phyloP scores from a whole-genome alignment of 1,140 invertebrate genomes.

The Apocrypta bakeri region DNA sequence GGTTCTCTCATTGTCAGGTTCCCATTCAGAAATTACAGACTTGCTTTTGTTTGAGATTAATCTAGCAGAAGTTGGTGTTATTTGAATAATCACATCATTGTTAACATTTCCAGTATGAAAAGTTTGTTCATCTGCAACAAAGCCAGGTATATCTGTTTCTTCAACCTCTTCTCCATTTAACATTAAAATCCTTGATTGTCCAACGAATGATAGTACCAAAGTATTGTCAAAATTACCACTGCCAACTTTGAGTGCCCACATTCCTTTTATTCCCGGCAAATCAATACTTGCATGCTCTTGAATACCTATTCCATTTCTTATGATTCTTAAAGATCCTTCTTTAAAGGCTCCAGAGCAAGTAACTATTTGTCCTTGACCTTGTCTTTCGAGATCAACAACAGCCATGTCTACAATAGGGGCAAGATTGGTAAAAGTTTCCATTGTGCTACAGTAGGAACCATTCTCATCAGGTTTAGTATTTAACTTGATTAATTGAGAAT shows the following conservation, averaged over 20 bases:
- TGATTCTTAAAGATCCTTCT: constrained; percentile 97
- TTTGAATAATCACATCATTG: constrained; percentile 87
- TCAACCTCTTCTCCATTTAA: constrained; percentile 97
- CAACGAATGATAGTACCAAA: constrained; percentile 94
- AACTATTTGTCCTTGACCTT: constrained; percentile 98
- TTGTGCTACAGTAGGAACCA: constrained; percentile 92
- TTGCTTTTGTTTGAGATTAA: constrained; percentile 82
- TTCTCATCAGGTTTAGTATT: constrained; percentile 89
- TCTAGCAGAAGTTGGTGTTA: constrained; percentile 83
- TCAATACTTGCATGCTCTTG: constrained; percentile 98
- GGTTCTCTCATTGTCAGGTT: constrained; percentile 81
- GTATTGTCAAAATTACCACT: constrained; percentile 86
- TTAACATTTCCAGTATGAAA: constrained; percentile 94
- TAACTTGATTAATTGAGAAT: constrained; percentile 96
- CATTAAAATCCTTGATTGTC: constrained; percentile 92
- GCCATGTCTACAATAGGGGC: constrained; percentile 99
- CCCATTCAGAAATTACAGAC: constrained; percentile 85
- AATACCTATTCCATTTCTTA: constrained; percentile 97
- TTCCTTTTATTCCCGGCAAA: constrained; percentile 96
- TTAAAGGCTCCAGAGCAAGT: constrained; percentile 98
- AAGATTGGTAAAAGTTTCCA: constrained; percentile 98
- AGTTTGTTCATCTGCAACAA: constrained; percentile 92
- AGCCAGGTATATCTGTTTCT: constrained; percentile 94
- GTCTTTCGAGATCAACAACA: constrained; percentile 94
- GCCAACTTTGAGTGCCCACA: constrained; percentile 93